Evolutionary conservation across 2,113 vertebrate species (phyloP).

Genomic region (Hemichromis elongatus): DNA sequence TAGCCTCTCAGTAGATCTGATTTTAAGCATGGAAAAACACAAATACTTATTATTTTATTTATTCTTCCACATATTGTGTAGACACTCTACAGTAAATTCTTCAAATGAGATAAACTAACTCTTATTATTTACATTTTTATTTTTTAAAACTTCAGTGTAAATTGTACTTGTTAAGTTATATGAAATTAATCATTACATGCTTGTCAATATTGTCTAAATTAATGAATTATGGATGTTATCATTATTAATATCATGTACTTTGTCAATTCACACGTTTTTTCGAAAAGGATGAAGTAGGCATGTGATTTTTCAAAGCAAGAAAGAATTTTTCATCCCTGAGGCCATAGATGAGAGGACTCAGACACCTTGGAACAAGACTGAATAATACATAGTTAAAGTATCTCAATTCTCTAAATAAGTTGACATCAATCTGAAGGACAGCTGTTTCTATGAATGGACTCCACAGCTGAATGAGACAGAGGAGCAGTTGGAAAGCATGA

Average conservation of each 20-base stretch:
- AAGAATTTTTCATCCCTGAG: background rate
- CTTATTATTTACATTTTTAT: background rate
- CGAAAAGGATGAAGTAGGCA: background rate
- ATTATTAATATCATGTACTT: background rate
- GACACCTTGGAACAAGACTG: background rate
- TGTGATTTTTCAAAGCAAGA: background rate
- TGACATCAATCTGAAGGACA: background rate
- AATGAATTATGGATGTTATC: background rate
- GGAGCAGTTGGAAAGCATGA: background rate
- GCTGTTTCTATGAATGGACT: background rate
- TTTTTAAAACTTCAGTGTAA: background rate
- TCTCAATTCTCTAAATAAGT: background rate
- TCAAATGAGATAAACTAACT: background rate
- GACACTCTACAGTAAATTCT: background rate
- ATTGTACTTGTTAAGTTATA: background rate
- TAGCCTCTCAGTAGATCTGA: background rate
- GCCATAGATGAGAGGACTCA: background rate
- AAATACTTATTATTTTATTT: background rate
- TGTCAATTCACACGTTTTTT: background rate
- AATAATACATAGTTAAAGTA: background rate
- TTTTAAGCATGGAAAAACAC: background rate
- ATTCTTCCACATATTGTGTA: background rate
- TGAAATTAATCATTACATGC: background rate
- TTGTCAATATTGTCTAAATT: background rate
- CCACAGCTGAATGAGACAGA: background rate